A percentile compares a stretch with the other conserved stretches of the same genome.
Conservation (phyloP, 2,888 invertebrate genomes). For the Pyrgus malvae region DNA sequence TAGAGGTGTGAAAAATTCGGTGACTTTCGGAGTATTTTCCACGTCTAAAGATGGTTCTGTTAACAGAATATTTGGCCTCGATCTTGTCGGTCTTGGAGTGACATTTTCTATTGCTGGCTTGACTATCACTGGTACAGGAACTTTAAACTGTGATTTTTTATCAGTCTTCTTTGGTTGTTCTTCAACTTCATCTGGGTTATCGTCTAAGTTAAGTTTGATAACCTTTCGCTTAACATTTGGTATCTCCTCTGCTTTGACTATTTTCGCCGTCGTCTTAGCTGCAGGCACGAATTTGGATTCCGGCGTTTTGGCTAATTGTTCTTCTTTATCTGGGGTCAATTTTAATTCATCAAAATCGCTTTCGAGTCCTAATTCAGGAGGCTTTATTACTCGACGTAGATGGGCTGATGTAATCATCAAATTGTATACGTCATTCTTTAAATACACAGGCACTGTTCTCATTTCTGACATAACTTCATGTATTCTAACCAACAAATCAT, state of each 20-base stretch:
- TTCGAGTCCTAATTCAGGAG: conserved; percentile 39
- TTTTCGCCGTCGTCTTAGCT: conserved; percentile 35
- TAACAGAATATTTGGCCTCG: conserved; percentile 37
- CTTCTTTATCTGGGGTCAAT: conserved; percentile 40
- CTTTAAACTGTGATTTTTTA: conserved; percentile 51
- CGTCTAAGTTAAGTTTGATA: conserved; percentile 58
- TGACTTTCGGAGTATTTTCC: conserved; percentile 38
- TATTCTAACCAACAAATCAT: conserved; percentile 53
- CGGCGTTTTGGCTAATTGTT: conserved; percentile 47
- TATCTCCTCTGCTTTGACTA: conserved; percentile 59
- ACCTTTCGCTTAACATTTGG: conserved; percentile 52
- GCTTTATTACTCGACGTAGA: conserved; percentile 38
- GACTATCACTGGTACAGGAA: conserved; percentile 53
- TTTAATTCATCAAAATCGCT: conserved; percentile 49
- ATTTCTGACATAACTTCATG: conserved; percentile 53
- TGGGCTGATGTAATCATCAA: conserved; percentile 51
- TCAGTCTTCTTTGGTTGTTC: conserved; percentile 31
- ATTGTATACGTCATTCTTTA: conserved; percentile 56
- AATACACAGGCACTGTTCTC: conserved; percentile 37
- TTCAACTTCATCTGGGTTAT: conserved; percentile 43
- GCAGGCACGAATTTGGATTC: conserved; percentile 43
- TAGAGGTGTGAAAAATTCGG: conserved; percentile 54
- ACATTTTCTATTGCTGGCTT: conserved; percentile 53
- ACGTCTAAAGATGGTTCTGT: conserved; percentile 39
- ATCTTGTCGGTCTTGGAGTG: conserved; percentile 49